Conservation (phyloP, 1,140 invertebrate species). For the Drosophila pseudoananassae region DNA sequence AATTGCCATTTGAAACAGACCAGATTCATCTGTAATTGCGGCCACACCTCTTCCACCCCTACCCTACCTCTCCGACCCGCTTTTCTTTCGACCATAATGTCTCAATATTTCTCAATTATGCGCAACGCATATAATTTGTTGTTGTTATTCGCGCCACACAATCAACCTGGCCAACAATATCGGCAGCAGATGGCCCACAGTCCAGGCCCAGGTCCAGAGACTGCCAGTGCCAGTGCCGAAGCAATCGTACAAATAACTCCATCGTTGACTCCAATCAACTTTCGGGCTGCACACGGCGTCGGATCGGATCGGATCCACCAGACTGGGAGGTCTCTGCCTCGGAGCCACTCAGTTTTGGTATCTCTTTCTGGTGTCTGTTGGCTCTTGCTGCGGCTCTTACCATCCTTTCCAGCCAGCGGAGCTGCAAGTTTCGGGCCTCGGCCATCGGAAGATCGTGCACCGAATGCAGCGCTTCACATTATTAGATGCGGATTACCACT, state of each 20-base stretch:
- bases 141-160: conserved; percentile 63
- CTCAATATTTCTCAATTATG: conserved; percentile 81
- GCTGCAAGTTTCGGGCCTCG: conserved; percentile 1
- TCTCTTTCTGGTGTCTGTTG: conserved; percentile 7
- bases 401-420: conserved; percentile 1
- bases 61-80: neutral
- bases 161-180: conserved; percentile 52
- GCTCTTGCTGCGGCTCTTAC: neutral
- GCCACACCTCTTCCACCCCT: conserved; percentile 16
- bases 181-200: conserved; percentile 42
- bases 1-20: conserved; percentile 71
- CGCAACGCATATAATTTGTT: conserved; percentile 78
- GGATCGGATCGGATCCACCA: conserved; percentile 32
- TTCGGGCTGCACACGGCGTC: conserved; percentile 50
- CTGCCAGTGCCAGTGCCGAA: conserved; percentile 10
- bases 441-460: conserved; percentile 64
- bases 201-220: conserved; percentile 3
- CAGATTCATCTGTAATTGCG: conserved; percentile 56
- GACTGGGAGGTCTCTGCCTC: conserved; percentile 71
- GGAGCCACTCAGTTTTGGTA: conserved; percentile 41
- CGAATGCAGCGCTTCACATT: conserved; percentile 81
- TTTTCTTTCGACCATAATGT: conserved; percentile 58
- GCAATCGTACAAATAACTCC: conserved; percentile 82
- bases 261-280: conserved; percentile 83
- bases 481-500: conserved; percentile 83